A percentile compares a stretch with the other conserved stretches of the same genome.
Evolutionary conservation across 2,888 invertebrate species (phyloP).

Genomic region (Coleophora deauratella): DNA sequence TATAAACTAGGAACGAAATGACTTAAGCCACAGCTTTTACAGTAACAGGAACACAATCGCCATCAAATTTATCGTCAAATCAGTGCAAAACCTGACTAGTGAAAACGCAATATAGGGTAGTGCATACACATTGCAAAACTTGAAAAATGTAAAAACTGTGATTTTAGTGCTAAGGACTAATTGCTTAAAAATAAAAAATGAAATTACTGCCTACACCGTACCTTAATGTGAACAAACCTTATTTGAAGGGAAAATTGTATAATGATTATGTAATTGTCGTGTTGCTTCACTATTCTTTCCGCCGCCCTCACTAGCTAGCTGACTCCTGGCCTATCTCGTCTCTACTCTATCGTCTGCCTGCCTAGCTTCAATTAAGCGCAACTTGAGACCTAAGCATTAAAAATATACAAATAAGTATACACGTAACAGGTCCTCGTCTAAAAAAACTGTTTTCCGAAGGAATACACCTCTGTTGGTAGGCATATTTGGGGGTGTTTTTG

Average conservation of each 20-base stretch:
- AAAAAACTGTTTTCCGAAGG: constrained; percentile 3
- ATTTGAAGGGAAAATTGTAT: constrained; percentile 36
- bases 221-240: constrained; percentile 56
- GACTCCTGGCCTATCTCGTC: constrained; percentile 55
- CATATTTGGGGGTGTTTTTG: too few relatives aligned
- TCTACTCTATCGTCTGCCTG: constrained; percentile 62
- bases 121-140: constrained; percentile 27
- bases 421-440: background rate
- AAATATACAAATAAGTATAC: constrained; percentile 29
- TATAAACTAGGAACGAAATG: constrained; percentile 37
- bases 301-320: constrained; percentile 60
- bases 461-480: too few relatives aligned
- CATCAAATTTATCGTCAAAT: constrained; percentile 7
- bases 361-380: constrained; percentile 68
- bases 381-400: constrained; percentile 70
- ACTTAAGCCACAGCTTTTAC: constrained; percentile 55
- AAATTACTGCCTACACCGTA: constrained; percentile 54
- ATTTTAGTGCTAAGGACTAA: constrained; percentile 34
- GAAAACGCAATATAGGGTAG: constrained; percentile 22
- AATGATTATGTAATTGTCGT: constrained; percentile 36
- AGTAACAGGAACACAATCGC: constrained; percentile 19
- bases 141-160: constrained; percentile 61
- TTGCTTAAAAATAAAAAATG: constrained; percentile 20
- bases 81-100: constrained; percentile 14
- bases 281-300: constrained; percentile 57